phyloP scores from a whole-genome alignment of 2,113 vertebrate genomes.

The Pygoscelis adeliae region DNA sequence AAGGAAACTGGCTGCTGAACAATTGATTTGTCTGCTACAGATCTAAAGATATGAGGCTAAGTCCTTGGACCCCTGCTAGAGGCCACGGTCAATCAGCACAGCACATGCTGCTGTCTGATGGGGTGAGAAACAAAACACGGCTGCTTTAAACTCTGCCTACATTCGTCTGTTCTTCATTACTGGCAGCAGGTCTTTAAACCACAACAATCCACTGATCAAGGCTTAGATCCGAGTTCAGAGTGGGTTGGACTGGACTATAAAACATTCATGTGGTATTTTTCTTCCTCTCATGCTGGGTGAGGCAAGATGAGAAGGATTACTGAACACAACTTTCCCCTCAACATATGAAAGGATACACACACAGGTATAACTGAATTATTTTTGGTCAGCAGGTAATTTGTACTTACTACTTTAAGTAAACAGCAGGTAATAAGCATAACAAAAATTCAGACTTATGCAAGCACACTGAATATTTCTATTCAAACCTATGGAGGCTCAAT shows the following conservation, averaged over 20 bases:
- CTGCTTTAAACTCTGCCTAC: background rate
- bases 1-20: background rate
- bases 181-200: background rate
- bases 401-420: background rate
- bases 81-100: background rate
- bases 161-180: background rate
- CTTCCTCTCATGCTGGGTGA: background rate
- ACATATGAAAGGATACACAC: background rate
- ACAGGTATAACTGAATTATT: background rate
- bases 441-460: background rate
- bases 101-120: background rate
- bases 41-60: background rate
- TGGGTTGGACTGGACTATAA: background rate
- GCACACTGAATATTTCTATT: background rate
- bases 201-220: background rate
- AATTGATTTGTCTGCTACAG: background rate
- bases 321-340: background rate
- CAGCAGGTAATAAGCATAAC: background rate
- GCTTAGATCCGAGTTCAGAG: background rate
- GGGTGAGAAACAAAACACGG: background rate
- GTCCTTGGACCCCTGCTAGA: background rate
- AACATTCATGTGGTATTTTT: rapidly evolving
- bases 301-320: background rate
- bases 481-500: background rate
- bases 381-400: background rate